phyloP scores from a whole-genome alignment of 2,888 invertebrate genomes.

The Athalia circularis region DNA sequence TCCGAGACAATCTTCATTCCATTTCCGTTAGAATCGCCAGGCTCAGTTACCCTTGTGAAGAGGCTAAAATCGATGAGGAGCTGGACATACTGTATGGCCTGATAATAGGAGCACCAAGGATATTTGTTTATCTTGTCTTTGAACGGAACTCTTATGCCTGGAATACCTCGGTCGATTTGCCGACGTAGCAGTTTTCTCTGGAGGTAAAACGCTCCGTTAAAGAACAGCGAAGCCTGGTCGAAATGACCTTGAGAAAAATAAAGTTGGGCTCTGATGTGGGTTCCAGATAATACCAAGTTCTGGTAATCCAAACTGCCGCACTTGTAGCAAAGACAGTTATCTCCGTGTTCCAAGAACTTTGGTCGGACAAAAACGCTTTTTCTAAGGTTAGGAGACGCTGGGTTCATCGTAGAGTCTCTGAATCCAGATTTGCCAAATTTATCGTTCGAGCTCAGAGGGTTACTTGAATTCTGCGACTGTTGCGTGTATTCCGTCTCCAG shows the following conservation, averaged over 20 bases:
- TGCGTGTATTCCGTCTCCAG: slow-evolving; percentile 57
- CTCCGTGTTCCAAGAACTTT: slow-evolving; percentile 60
- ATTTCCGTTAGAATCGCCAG: slow-evolving; percentile 44
- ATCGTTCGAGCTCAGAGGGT: slow-evolving; percentile 12
- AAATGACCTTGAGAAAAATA: slow-evolving; percentile 60
- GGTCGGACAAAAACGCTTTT: slow-evolving; percentile 62
- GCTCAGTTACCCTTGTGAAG: slow-evolving; percentile 56
- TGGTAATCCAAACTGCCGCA: slow-evolving; percentile 65
- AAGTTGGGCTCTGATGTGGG: slow-evolving; percentile 66
- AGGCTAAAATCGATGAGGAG: slow-evolving; percentile 64
- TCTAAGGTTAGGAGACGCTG: slow-evolving; percentile 63
- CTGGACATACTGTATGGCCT: slow-evolving; percentile 60
- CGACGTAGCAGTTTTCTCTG: slow-evolving; percentile 52
- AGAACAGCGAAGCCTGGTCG: slow-evolving; percentile 62
- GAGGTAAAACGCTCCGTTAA: slow-evolving; percentile 64
- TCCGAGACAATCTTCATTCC: slow-evolving; percentile 55
- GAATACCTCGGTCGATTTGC: too few species aligned
- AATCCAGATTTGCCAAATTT: slow-evolving; percentile 43
- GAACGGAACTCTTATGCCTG: too few species aligned
- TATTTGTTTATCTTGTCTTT: not conserved
- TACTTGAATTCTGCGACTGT: not conserved
- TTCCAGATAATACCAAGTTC: slow-evolving; percentile 62
- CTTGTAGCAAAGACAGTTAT: slow-evolving; percentile 64
- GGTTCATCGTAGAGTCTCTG: slow-evolving; percentile 54
- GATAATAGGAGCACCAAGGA: slow-evolving; percentile 58